Evolutionary conservation across 2,113 vertebrate species (phyloP), one percentile per base, ranked within the genome.

Genomic region (Tragelaphus imberbis): DNA sequence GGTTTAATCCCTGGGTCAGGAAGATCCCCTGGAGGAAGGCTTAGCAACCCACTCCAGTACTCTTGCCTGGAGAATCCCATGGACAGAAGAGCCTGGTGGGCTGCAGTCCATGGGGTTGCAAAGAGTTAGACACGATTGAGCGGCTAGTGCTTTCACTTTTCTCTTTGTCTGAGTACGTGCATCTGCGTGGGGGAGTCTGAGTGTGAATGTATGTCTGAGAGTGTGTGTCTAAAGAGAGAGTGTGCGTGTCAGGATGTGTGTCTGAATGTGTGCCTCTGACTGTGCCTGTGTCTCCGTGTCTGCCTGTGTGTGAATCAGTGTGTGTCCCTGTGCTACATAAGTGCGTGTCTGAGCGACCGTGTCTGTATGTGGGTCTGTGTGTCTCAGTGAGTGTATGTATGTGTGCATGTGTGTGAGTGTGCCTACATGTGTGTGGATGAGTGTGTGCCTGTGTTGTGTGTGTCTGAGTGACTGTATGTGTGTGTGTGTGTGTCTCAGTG

Each of bases 121-220:
- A 65, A 65, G 68, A 23, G n/a, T 3, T 2, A 0, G n/a, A 36
- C n/a, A 23, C 4, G 5, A 5, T 4, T 71, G 68, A 71, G n/a
- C 0, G n/a, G 12, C 15, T 23, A 6, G 6, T 1, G 10, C 19
- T 71, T 36, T 3, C n/a, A 12, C 65, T 11, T 36, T 12, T 36
- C 11, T 71, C 68, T 65, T 17, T 27, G 23, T 13, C 75, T 49
- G 75, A 47, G 25, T 8, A 23, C 0, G 12, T 27, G 71, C 7
- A 1, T 40, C 51, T 13, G 68, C 10, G 9, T 27, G 36, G 14
- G 75, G 40, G 75, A 15, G 75, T 77, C 23, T 15, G n/a, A 21
- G 8, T 36, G 17, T 36, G 65, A 5, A 19, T 10, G 17, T 36
- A 0, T 4, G 65, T 36, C 65, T 68, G 65, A n/a, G 65, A 10